phyloP scores from a whole-genome alignment of 1,140 invertebrate genomes.

The Battus philenor region DNA sequence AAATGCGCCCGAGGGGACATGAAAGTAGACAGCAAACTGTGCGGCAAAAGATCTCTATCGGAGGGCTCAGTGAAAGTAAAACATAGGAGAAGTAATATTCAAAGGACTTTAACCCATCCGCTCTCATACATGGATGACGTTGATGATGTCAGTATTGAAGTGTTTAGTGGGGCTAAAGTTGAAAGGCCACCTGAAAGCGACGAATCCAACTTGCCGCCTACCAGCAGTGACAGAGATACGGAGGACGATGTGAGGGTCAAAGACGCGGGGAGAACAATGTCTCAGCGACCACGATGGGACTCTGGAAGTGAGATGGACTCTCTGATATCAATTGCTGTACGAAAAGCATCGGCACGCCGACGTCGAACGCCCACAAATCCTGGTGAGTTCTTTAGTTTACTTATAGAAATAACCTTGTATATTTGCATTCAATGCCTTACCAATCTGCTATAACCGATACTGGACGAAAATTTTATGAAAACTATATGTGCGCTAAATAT shows the following conservation, averaged over 20 bases:
- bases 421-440: neutral
- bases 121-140: constrained; percentile 53
- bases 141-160: constrained; percentile 49
- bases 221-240: constrained; percentile 65
- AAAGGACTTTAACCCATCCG: constrained; percentile 70
- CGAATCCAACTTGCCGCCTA: constrained; percentile 62
- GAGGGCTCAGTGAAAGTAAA: constrained; percentile 70
- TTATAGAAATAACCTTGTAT: neutral
- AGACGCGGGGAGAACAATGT: constrained; percentile 28
- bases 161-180: constrained; percentile 46
- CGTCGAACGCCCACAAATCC: constrained; percentile 62
- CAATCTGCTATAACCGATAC: too few relatives aligned
- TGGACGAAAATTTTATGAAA: too few relatives aligned
- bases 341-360: constrained; percentile 61
- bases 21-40: constrained; percentile 50
- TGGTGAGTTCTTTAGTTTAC: constrained; percentile 36
- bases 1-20: constrained; percentile 53
- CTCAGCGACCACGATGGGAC: constrained; percentile 55
- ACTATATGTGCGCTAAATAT: too few relatives aligned
- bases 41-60: constrained; percentile 65
- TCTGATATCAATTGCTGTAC: constrained; percentile 61
- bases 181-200: constrained; percentile 57
- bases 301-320: constrained; percentile 73
- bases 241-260: constrained; percentile 55
- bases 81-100: constrained; percentile 69